Evolutionary conservation across 2,888 invertebrate species (phyloP).

Genomic region (Myopa testacea): DNA sequence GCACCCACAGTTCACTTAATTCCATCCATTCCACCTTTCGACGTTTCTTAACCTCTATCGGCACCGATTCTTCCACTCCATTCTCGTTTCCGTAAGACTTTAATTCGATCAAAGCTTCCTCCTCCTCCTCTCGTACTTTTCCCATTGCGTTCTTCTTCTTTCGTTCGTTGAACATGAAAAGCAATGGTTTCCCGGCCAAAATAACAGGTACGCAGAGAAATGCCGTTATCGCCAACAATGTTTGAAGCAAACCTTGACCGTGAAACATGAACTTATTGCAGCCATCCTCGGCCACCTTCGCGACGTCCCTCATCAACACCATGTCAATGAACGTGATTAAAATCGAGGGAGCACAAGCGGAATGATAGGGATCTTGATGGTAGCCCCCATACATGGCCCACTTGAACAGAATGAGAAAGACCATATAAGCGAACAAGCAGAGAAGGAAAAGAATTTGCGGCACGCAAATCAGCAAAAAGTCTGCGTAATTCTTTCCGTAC

Average conservation of each 20-base stretch:
- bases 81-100: conserved; percentile 47
- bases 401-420: conserved; percentile 89
- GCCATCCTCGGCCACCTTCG: conserved; percentile 66
- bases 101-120: conserved; percentile 26
- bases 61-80: neutral
- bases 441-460: conserved; percentile 89
- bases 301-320: conserved; percentile 74
- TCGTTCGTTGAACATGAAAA: conserved; percentile 70
- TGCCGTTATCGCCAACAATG: conserved; percentile 79
- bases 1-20: conserved; percentile 61
- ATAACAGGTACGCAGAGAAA: conserved; percentile 90
- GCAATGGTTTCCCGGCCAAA: conserved; percentile 89
- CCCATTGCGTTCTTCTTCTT: conserved; percentile 65
- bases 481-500: conserved; percentile 75
- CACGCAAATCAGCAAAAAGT: conserved; percentile 83
- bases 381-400: conserved; percentile 80
- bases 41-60: neutral
- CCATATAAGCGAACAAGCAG: conserved; percentile 89
- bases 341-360: conserved; percentile 79
- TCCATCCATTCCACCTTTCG: conserved; percentile 27
- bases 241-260: conserved; percentile 79
- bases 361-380: conserved; percentile 56
- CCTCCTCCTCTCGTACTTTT: conserved; percentile 34
- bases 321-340: conserved; percentile 83
- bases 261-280: conserved; percentile 76